Conservation (phyloP, 2,797 vertebrate genomes). For the Poeciliopsis gracilis region DNA sequence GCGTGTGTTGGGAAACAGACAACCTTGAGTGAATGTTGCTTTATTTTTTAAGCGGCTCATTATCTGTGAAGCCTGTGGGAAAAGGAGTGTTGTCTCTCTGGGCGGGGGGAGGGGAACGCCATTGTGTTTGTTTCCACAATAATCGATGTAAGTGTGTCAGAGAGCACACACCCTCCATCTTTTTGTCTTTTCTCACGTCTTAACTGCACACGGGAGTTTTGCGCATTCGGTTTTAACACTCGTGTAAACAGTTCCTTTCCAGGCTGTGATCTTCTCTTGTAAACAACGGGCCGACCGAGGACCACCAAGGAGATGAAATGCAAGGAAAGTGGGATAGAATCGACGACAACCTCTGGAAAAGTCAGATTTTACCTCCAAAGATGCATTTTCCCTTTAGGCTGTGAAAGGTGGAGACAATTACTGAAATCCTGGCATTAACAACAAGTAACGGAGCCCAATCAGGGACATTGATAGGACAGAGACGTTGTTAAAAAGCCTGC, state of each 20-base stretch:
- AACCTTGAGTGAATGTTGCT: conserved; percentile 27
- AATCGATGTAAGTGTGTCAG: conserved; percentile 42
- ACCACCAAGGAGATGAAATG: conserved; percentile 26
- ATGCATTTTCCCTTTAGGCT: not conserved
- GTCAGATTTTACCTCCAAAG: not conserved
- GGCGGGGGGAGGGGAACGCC: not conserved
- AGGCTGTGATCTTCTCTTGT: not conserved
- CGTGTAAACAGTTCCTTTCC: conserved; percentile 9
- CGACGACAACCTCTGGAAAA: not conserved
- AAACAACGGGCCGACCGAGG: conserved; percentile 1
- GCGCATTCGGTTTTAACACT: conserved; percentile 16
- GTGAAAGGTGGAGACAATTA: too few relatives aligned
- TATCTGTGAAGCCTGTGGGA: conserved; percentile 46
- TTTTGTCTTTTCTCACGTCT: conserved; percentile 33
- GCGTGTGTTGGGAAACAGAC: conserved; percentile 45
- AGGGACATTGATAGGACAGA: not conserved
- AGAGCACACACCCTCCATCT: conserved; percentile 43
- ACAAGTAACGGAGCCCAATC: not conserved
- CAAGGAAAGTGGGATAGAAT: not conserved
- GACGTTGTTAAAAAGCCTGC: not conserved
- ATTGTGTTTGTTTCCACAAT: conserved; percentile 72
- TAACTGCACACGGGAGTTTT: conserved; percentile 8
- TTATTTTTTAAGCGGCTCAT: conserved; percentile 13
- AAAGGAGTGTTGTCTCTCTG: conserved; percentile 35
- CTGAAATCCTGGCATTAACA: not conserved